Base-by-base conservation (phyloP, 2,797 vertebrate species). In the Xenentodon cancila region DNA sequence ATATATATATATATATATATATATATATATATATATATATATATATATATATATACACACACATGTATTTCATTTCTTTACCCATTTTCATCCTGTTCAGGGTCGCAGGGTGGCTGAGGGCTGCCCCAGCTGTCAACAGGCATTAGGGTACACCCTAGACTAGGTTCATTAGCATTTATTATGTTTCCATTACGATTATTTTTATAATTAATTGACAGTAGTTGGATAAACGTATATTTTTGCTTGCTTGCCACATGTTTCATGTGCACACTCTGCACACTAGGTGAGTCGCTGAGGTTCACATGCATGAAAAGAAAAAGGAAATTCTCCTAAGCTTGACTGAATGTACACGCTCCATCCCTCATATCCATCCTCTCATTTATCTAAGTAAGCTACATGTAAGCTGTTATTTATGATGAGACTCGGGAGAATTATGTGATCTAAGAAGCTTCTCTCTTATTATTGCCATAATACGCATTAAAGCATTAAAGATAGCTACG, bases 351-450 rank as follows among this genome's bases (percentile, higher is more conserved):
- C 45, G 53, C 72, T 68, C 77, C 68, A 65, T 81, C 74, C 68
- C 67, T 86, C 75, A 73, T 70, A 71, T 76, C 77, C 66, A 51
- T 80, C 76, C 58, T 1, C 46, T 59, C 77, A 79, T 89, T 88
- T 86, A 91, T 90, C 84, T 84, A 76, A 81, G 81, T 89, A 89
- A 91, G 86, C 82, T 85, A 88, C 81, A 83, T 86, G 88, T 89
- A 90, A 87, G 84, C 86, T 88, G 75, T 81, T 91, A 85, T 91
- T 90, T 90, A 90, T 87, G 86, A 91, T 59, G 74, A 67, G 75
- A 53, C 88, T 82, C 80, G 5, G 51, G 86, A 87, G 88, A 91
- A 85, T 91, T 86, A 85, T 75, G 75, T 34, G 68, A 84, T 88
- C 81, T 85, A 81, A 89, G 82, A 70, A 85, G 84, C 81, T 81